phyloP scores from a whole-genome alignment of 2,888 invertebrate genomes.

The Hemaris fuciformis region DNA sequence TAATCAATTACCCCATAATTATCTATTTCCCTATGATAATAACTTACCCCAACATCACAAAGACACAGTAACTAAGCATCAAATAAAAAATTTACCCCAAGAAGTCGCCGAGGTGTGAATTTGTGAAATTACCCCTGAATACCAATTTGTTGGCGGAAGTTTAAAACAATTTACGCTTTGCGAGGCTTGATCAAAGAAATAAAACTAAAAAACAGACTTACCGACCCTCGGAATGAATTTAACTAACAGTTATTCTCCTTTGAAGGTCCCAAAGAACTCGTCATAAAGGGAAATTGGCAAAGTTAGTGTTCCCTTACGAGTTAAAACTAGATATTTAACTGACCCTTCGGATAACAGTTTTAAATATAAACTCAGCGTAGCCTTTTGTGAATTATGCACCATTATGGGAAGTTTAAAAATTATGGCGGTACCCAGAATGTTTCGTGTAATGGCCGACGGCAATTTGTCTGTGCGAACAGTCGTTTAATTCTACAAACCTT shows the following conservation, averaged over 20 bases:
- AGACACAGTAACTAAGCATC: slow-evolving; percentile 3
- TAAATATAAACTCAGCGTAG: slow-evolving; percentile 25
- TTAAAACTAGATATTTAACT: slow-evolving; percentile 49
- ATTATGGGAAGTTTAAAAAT: slow-evolving; percentile 33
- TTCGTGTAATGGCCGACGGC: neutral
- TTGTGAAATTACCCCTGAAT: slow-evolving; percentile 71
- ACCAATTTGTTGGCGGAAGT: slow-evolving; percentile 66
- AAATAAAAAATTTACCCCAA: slow-evolving; percentile 22
- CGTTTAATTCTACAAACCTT: neutral
- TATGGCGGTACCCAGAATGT: slow-evolving; percentile 19
- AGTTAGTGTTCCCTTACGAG: slow-evolving; percentile 75
- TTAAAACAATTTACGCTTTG: slow-evolving; percentile 76
- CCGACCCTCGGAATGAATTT: slow-evolving; percentile 68
- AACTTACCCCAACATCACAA: slow-evolving; percentile 5
- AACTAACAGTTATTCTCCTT: slow-evolving; percentile 78
- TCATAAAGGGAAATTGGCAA: slow-evolving; percentile 75
- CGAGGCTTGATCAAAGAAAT: slow-evolving; percentile 77
- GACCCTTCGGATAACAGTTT: slow-evolving; percentile 22
- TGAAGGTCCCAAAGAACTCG: slow-evolving; percentile 65
- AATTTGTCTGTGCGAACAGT: slow-evolving; percentile 15
- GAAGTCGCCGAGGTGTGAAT: slow-evolving; percentile 59
- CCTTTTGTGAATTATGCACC: slow-evolving; percentile 36
- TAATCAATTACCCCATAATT: neutral
- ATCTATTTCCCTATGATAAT: slow-evolving; percentile 3
- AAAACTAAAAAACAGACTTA: slow-evolving; percentile 75